Percentiles rank a stretch among this genome's conserved stretches.
Evolutionary conservation across 1,140 invertebrate species (phyloP).

Genomic region (Papilio aristodemus): DNA sequence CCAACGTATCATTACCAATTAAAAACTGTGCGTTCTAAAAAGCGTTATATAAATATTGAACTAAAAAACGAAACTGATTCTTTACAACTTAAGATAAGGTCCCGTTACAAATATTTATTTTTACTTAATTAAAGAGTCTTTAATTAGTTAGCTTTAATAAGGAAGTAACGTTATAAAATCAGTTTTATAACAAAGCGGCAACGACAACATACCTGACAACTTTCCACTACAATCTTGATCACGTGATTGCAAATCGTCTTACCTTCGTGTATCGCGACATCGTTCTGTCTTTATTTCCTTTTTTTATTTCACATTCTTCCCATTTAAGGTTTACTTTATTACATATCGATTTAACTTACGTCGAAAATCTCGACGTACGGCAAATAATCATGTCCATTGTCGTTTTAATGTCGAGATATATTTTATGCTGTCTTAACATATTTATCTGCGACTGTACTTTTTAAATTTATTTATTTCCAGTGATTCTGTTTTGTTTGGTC

Average conservation of each 20-base stretch:
- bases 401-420: slow-evolving; percentile 2
- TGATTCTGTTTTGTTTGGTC: too few species aligned
- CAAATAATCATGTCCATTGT: slow-evolving; percentile 20
- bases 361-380: background rate
- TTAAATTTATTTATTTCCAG: slow-evolving; percentile 1
- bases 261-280: slow-evolving; percentile 9
- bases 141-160: too few species aligned
- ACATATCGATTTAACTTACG: slow-evolving; percentile 23
- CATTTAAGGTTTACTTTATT: slow-evolving; percentile 34
- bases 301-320: slow-evolving; percentile 2
- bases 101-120: too few species aligned
- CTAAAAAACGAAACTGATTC: too few species aligned
- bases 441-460: background rate
- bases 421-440: background rate
- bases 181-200: slow-evolving; percentile 19
- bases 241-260: slow-evolving; percentile 12
- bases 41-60: too few species aligned
- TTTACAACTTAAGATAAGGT: too few species aligned
- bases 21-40: too few species aligned
- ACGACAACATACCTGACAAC: slow-evolving; percentile 10
- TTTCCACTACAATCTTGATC: slow-evolving; percentile 24
- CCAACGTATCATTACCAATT: too few species aligned
- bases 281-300: slow-evolving; percentile 8
- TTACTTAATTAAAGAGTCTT: too few species aligned
- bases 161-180: background rate